Conservation (phyloP, 2,113 vertebrate genomes). For the Mormoops blainvillei region DNA sequence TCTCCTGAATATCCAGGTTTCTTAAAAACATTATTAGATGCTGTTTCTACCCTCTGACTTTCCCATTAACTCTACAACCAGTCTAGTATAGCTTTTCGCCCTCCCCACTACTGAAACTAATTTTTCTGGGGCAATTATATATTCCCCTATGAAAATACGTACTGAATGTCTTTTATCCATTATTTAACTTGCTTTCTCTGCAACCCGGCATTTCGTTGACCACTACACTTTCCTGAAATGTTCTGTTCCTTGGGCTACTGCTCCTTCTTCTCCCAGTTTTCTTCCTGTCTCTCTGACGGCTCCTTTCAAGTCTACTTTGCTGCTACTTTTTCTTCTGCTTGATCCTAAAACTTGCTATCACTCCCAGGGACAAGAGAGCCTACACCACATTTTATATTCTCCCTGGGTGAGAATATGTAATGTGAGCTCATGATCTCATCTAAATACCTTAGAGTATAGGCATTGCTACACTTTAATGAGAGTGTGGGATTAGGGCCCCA, state of each 20-base stretch:
- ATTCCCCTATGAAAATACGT: not conserved
- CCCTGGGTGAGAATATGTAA: not conserved
- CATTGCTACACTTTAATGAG: not conserved
- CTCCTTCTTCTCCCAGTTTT: not conserved
- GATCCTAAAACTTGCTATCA: not conserved
- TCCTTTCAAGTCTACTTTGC: not conserved
- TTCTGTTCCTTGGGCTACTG: not conserved
- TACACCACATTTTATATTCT: not conserved
- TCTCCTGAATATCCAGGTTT: not conserved
- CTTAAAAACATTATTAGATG: not conserved
- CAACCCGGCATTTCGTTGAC: not conserved
- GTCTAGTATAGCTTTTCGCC: not conserved
- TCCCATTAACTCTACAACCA: not conserved
- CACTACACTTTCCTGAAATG: not conserved
- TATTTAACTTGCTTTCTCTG: not conserved
- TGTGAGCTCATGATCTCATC: not conserved
- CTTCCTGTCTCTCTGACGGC: not conserved
- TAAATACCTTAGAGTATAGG: not conserved
- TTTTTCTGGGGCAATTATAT: not conserved
- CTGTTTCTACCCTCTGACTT: not conserved
- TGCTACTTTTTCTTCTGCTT: not conserved
- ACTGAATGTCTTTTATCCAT: not conserved
- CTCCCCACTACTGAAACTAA: not conserved
- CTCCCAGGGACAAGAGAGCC: not conserved
- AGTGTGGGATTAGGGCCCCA: not conserved